Conservation (phyloP, 2,888 invertebrate genomes). For the Escarpia spicata region DNA sequence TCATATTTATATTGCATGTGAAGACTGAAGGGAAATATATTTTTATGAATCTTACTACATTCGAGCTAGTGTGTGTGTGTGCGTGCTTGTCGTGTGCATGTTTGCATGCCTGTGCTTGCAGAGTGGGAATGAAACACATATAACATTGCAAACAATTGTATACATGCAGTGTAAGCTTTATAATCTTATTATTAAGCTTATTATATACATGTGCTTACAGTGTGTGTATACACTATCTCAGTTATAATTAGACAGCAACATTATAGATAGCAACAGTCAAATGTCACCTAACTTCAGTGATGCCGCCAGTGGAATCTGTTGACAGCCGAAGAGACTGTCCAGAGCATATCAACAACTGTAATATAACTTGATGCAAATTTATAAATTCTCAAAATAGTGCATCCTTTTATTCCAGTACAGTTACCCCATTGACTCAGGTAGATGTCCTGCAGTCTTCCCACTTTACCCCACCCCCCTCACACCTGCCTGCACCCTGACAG, state of each 20-base stretch:
- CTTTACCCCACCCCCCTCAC: background rate
- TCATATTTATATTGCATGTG: too few relatives aligned
- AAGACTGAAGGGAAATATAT: too few relatives aligned
- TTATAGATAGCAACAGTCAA: background rate
- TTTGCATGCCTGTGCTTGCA: too few relatives aligned
- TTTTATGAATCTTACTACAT: too few relatives aligned
- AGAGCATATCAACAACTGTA: background rate
- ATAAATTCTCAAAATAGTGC: background rate
- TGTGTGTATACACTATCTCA: too few relatives aligned
- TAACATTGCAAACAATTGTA: too few relatives aligned
- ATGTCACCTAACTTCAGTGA: background rate
- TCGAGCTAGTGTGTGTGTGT: too few relatives aligned
- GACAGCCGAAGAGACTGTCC: background rate
- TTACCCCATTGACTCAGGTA: background rate
- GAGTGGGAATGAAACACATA: too few relatives aligned
- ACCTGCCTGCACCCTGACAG: background rate
- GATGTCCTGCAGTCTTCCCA: background rate
- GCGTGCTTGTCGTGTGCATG: too few relatives aligned
- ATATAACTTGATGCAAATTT: background rate
- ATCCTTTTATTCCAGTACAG: conserved; percentile 13
- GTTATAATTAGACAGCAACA: background rate
- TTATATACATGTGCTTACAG: too few relatives aligned
- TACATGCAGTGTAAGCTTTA: too few relatives aligned
- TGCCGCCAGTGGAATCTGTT: background rate
- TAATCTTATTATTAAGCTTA: too few relatives aligned